phyloP scores from a whole-genome alignment of 2,797 vertebrate genomes.

The Natrix natrix region DNA sequence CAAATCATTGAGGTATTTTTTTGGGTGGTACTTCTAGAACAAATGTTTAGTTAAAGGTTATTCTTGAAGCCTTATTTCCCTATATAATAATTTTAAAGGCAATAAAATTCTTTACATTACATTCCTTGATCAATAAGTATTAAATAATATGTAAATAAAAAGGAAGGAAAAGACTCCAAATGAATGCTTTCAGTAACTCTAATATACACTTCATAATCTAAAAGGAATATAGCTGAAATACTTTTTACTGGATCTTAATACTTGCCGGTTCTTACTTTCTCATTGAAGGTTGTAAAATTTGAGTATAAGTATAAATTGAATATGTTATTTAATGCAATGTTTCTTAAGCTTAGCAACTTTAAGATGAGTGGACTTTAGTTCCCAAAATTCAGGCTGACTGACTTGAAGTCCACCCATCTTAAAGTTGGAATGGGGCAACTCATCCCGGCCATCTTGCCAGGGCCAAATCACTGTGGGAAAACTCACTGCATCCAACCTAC shows the following conservation, averaged over 20 bases:
- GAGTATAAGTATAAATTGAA: not conserved
- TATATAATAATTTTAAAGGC: not conserved
- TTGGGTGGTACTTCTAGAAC: not conserved
- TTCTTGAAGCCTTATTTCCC: not conserved
- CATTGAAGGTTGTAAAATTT: not conserved
- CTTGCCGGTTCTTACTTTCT: not conserved
- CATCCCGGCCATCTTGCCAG: not conserved
- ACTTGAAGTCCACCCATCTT: not conserved
- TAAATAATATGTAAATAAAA: not conserved
- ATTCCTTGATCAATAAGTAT: not conserved
- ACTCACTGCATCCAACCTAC: not conserved
- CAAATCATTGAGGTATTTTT: not conserved
- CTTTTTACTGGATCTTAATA: not conserved
- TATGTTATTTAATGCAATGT: not conserved
- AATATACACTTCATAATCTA: not conserved
- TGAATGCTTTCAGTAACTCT: not conserved
- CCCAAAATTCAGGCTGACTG: not conserved
- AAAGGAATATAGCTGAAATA: not conserved
- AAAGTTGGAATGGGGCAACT: not conserved
- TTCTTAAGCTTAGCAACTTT: not conserved
- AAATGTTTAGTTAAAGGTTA: not conserved
- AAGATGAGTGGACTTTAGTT: not conserved
- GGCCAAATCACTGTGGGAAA: not conserved
- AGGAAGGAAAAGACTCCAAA: not conserved
- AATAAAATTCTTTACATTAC: not conserved